Conservation (phyloP, 2,888 invertebrate genomes). For the Phasia obesa region DNA sequence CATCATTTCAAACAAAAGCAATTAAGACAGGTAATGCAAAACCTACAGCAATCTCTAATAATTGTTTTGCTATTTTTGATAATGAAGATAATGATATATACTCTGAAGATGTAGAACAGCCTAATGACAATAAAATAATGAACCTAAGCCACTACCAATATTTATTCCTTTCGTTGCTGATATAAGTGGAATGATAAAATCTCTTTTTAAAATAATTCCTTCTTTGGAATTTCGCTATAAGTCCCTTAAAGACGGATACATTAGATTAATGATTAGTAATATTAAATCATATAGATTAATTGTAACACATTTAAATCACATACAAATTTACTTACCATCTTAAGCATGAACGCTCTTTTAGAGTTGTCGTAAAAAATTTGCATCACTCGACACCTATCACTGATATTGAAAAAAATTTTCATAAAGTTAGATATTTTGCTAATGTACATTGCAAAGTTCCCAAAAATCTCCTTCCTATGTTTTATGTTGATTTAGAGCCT, state of each 20-base stretch:
- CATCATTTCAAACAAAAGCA: no score
- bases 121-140: neutral
- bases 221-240: neutral
- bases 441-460: no score
- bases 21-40: no score
- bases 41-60: no score
- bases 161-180: slow-evolving; percentile 2
- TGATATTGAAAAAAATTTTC: no score
- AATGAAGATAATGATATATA: no score
- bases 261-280: slow-evolving; percentile 11
- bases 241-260: slow-evolving; percentile 19
- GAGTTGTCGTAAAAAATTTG: neutral
- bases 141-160: neutral
- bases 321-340: neutral
- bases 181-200: neutral
- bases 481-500: no score
- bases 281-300: neutral
- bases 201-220: neutral
- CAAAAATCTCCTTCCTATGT: no score
- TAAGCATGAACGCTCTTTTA: neutral
- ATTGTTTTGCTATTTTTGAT: no score
- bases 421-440: no score
- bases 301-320: slow-evolving; percentile 5
- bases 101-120: no score
- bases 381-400: neutral